phyloP scores from a whole-genome alignment of 2,113 vertebrate species.

The Leucoraja erinaceus region DNA sequence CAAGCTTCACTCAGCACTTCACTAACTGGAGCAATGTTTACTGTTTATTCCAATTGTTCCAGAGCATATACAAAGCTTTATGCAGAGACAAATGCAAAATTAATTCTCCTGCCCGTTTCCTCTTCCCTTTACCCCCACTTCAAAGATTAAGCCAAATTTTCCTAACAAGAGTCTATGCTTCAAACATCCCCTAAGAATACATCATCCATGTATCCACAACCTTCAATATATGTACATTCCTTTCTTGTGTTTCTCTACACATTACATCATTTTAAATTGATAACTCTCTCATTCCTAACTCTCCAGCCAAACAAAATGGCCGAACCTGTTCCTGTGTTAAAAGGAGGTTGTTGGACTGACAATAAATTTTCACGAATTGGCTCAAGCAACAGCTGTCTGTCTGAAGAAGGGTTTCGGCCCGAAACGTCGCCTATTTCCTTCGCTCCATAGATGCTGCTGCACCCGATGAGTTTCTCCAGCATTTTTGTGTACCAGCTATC shows the following conservation, averaged over 20 bases:
- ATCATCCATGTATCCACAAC: not conserved
- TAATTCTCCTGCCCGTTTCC: not conserved
- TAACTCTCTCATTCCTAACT: not conserved
- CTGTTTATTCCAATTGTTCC: not conserved
- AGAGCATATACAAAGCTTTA: not conserved
- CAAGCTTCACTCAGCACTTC: not conserved
- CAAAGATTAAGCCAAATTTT: not conserved
- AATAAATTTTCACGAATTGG: too few species aligned
- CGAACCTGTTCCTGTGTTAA: too few species aligned
- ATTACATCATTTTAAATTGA: not conserved
- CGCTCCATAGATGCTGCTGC: too few species aligned
- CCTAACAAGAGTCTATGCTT: not conserved
- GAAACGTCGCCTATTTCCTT: too few species aligned
- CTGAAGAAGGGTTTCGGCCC: too few species aligned
- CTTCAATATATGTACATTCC: not conserved
- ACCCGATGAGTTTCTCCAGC: too few species aligned
- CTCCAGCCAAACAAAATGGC: not conserved
- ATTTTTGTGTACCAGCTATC: too few species aligned
- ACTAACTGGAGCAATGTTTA: slow-evolving; percentile 17
- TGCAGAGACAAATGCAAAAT: not conserved
- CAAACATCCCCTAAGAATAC: too few species aligned
- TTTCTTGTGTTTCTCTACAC: not conserved
- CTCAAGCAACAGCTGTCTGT: too few species aligned
- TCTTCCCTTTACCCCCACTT: not conserved
- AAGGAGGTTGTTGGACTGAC: too few species aligned